Conservation (phyloP, 2,888 invertebrate genomes). For the Fissipunctia ypsillon region DNA sequence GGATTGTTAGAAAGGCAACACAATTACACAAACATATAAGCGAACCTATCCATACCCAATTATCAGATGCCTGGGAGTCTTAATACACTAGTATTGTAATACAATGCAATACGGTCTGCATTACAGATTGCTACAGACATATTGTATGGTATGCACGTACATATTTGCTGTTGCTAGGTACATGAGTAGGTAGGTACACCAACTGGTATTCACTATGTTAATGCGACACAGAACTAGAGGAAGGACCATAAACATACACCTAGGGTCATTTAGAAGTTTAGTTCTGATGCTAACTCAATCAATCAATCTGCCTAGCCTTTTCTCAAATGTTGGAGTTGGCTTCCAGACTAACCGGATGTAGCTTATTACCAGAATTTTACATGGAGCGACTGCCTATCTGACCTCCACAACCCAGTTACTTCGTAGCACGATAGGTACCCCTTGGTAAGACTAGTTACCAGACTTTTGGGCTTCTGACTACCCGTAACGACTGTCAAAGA, state of each 20-base stretch:
- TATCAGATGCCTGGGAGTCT: conserved; percentile 16
- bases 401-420: too few species aligned
- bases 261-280: neutral
- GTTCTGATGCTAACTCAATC: neutral
- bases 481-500: too few species aligned
- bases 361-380: too few species aligned
- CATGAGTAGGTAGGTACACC: neutral
- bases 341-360: too few species aligned
- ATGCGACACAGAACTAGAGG: neutral
- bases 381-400: too few species aligned
- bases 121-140: neutral
- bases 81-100: conserved; percentile 2
- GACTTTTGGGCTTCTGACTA: too few species aligned
- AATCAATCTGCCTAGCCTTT: too few species aligned
- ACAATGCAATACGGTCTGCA: neutral
- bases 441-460: too few species aligned
- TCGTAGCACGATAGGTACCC: too few species aligned
- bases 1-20: conserved; percentile 18
- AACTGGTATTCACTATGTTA: neutral
- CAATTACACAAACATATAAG: conserved; percentile 26
- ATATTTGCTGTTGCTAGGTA: conserved; percentile 1
- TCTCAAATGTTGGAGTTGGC: too few species aligned
- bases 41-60: conserved; percentile 10
- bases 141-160: neutral
- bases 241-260: neutral